Percentiles rank a stretch among this genome's conserved stretches.
Conservation (phyloP, 1,140 invertebrate species). For the Pristionchus pacificus region DNA sequence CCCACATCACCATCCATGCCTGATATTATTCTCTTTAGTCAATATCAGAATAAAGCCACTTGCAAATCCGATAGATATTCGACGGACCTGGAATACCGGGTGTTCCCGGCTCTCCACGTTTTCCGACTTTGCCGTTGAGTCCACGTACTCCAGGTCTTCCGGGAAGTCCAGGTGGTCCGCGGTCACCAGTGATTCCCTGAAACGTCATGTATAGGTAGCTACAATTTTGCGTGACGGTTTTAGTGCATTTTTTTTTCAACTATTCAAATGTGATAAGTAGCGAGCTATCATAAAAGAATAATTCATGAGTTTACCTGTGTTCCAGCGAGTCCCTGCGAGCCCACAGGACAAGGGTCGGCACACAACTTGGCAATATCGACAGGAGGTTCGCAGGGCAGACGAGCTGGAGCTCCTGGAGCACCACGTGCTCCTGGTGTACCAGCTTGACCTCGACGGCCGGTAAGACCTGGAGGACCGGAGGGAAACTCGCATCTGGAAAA, state of each 20-base stretch:
- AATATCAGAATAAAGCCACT: too few relatives aligned
- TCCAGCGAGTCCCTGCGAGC: constrained; percentile 21
- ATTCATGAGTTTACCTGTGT: background rate
- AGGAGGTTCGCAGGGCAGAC: constrained; percentile 36
- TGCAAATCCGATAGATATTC: too few relatives aligned
- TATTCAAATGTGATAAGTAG: too few relatives aligned
- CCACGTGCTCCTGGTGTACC: constrained; percentile 27
- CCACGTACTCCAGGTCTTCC: constrained; percentile 18
- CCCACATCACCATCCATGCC: constrained; percentile 24
- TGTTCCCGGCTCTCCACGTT: background rate
- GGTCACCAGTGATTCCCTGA: background rate
- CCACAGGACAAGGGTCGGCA: constrained; percentile 28
- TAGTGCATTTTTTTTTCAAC: too few relatives aligned
- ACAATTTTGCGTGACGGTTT: background rate
- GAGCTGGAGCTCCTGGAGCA: constrained; percentile 47
- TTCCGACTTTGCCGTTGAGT: constrained; percentile 1
- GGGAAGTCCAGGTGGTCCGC: constrained; percentile 4
- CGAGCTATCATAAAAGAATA: background rate
- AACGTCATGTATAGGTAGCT: background rate
- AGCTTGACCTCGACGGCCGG: constrained; percentile 22
- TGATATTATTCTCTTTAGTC: constrained; percentile 3
- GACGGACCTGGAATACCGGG: constrained; percentile 24
- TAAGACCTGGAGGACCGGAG: constrained; percentile 24
- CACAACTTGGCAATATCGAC: constrained; percentile 25
- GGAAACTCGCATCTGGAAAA: constrained; percentile 30